Conservation (phyloP, 2,888 invertebrate species). For the Beris chalybata region DNA sequence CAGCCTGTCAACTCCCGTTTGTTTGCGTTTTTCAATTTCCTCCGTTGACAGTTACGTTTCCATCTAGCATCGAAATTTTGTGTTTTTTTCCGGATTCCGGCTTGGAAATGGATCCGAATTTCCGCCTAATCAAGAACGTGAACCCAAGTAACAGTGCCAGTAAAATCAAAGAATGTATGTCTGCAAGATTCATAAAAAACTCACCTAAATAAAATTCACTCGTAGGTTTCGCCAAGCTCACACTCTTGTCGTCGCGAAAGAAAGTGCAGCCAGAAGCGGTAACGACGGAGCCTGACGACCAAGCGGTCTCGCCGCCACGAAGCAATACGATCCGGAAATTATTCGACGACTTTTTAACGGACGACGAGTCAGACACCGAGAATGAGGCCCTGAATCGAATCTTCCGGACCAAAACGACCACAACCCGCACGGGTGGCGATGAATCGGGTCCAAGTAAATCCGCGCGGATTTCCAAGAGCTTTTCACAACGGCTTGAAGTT, state of each 20-base stretch:
- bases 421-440: slow-evolving; percentile 20
- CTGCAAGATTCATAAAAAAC: neutral
- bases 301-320: neutral
- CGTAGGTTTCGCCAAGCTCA: slow-evolving; percentile 51
- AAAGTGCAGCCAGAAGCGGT: slow-evolving; percentile 38
- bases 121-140: slow-evolving; percentile 48
- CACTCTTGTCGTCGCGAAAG: slow-evolving; percentile 51
- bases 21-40: too few species aligned
- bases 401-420: slow-evolving; percentile 37
- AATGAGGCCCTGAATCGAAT: slow-evolving; percentile 49
- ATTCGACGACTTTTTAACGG: slow-evolving; percentile 26
- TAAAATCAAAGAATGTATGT: slow-evolving; percentile 48
- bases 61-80: too few species aligned
- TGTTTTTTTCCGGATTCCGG: neutral
- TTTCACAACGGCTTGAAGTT: slow-evolving; percentile 8
- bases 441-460: neutral
- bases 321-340: neutral
- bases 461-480: slow-evolving; percentile 20
- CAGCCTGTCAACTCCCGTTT: too few species aligned
- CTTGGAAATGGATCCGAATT: slow-evolving; percentile 40
- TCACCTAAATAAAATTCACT: neutral
- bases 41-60: too few species aligned
- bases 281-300: neutral
- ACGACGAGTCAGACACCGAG: slow-evolving; percentile 27
- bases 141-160: slow-evolving; percentile 50